phyloP scores from a whole-genome alignment of 2,888 invertebrate genomes.

The Salticus scenicus region DNA sequence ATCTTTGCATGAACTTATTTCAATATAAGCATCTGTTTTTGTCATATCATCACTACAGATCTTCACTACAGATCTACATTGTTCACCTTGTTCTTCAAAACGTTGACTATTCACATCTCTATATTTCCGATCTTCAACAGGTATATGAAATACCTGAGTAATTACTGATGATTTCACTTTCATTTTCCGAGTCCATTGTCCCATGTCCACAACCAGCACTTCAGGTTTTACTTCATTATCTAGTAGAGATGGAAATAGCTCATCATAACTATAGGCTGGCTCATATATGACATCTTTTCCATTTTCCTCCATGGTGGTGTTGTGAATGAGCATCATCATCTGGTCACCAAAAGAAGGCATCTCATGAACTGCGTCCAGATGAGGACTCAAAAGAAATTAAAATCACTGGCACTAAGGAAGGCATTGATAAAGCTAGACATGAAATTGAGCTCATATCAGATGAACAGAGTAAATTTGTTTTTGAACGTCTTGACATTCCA shows the following conservation, averaged over 20 bases:
- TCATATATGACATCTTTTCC: slow-evolving; percentile 33
- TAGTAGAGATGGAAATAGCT: slow-evolving; percentile 94
- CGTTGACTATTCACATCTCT: slow-evolving; percentile 92
- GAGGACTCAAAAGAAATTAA: slow-evolving; percentile 88
- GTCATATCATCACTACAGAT: slow-evolving; percentile 82
- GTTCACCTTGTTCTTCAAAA: slow-evolving; percentile 88
- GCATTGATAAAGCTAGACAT: slow-evolving; percentile 96
- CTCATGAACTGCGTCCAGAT: slow-evolving; percentile 84
- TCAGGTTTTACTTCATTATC: slow-evolving; percentile 79
- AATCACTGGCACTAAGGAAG: slow-evolving; percentile 93
- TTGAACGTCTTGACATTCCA: slow-evolving; percentile 90
- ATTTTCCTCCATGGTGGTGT: slow-evolving; percentile 41
- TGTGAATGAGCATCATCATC: slow-evolving; percentile 49
- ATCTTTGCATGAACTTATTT: slow-evolving; percentile 96
- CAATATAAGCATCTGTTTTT: slow-evolving; percentile 84
- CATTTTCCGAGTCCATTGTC: slow-evolving; percentile 84
- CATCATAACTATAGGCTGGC: slow-evolving; percentile 82
- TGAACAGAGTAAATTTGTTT: slow-evolving; percentile 96
- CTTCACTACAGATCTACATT: no score
- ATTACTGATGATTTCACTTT: slow-evolving; percentile 89
- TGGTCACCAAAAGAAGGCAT: slow-evolving; percentile 59
- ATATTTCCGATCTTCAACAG: slow-evolving; percentile 90
- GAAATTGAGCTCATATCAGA: slow-evolving; percentile 95
- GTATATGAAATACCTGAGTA: slow-evolving; percentile 94
- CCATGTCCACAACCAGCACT: slow-evolving; percentile 77